Conservation (phyloP, 2,113 vertebrate species). For the Ardeotis arabs region DNA sequence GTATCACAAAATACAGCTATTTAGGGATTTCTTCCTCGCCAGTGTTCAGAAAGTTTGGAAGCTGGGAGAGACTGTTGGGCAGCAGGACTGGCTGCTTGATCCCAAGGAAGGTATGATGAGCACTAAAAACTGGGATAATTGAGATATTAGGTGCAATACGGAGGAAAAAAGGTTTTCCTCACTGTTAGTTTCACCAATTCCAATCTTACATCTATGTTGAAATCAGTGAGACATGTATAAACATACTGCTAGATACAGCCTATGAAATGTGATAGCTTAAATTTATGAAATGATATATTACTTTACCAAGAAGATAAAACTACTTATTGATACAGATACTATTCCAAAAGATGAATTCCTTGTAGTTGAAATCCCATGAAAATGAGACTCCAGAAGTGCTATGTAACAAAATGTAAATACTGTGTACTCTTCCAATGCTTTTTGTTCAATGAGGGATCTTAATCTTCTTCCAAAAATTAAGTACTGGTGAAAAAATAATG, state of each 20-base stretch:
- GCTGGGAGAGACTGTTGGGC: background rate
- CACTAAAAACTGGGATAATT: background rate
- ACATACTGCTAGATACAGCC: background rate
- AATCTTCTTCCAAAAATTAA: background rate
- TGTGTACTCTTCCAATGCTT: background rate
- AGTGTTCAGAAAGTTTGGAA: background rate
- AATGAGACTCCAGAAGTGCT: background rate
- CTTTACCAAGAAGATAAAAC: background rate
- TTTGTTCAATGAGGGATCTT: background rate
- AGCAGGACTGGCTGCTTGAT: background rate
- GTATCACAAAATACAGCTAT: background rate
- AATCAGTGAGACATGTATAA: background rate
- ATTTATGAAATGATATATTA: background rate
- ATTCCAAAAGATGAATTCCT: background rate
- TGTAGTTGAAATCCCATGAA: background rate
- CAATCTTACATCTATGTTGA: background rate
- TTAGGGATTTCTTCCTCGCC: background rate
- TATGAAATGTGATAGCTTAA: background rate
- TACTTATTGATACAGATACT: background rate
- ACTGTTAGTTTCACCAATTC: background rate
- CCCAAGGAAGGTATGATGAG: background rate
- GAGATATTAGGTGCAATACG: rapidly evolving
- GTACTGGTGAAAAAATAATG: background rate
- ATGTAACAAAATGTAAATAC: background rate
- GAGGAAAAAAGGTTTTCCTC: background rate